phyloP scores from a whole-genome alignment of 1,140 invertebrate species.

The Trinorchestia longiramus region DNA sequence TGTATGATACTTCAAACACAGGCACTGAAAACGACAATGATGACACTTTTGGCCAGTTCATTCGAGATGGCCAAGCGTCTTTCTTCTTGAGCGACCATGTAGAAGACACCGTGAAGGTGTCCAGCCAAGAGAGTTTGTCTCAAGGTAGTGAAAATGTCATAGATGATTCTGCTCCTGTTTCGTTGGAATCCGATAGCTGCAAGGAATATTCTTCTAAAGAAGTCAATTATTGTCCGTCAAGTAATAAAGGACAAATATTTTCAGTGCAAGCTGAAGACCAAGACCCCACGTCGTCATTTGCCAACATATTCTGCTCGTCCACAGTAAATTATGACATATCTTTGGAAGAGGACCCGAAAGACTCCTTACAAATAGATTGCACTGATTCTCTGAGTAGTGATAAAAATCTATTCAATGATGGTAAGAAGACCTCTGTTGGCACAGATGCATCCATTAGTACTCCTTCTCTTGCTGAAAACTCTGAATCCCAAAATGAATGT shows the following conservation, averaged over 20 bases:
- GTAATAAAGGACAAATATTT: background rate
- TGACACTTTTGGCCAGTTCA: conserved; percentile 11
- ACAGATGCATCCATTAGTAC: background rate
- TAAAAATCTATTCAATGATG: background rate
- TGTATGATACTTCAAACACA: background rate
- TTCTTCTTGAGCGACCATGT: background rate
- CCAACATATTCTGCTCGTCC: background rate
- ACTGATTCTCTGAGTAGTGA: background rate
- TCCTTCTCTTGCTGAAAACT: background rate
- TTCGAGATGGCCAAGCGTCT: background rate
- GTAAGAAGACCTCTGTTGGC: background rate
- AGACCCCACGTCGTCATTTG: background rate
- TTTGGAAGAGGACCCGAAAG: background rate
- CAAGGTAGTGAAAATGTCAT: background rate
- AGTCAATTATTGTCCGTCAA: background rate
- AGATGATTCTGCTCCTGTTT: background rate
- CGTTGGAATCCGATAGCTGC: background rate
- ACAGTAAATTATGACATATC: background rate
- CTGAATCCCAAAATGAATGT: background rate
- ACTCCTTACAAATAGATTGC: background rate
- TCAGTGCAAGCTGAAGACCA: background rate
- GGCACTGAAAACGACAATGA: background rate
- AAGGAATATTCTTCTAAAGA: background rate
- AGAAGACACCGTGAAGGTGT: background rate
- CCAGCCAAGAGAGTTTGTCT: background rate